Conservation (phyloP, 2,113 vertebrate genomes). For the Tenrec ecaudatus region DNA sequence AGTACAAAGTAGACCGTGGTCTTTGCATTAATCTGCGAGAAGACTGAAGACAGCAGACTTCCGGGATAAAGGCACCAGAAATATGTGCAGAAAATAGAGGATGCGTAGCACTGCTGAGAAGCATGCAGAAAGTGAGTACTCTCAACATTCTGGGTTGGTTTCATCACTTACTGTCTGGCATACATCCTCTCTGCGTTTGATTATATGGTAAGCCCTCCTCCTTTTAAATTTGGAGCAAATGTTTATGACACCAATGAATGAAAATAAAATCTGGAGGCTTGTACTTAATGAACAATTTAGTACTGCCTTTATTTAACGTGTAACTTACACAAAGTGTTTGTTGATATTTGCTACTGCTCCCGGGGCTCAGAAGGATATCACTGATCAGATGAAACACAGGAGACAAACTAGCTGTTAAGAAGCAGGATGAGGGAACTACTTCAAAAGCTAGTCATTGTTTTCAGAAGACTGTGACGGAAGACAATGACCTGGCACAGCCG, state of each 20-base stretch:
- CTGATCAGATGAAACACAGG: neutral
- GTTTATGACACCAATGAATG: neutral
- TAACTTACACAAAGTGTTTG: neutral
- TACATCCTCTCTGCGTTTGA: neutral
- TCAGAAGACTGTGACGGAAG: neutral
- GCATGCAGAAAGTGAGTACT: neutral
- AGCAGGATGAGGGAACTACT: neutral
- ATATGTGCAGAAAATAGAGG: neutral
- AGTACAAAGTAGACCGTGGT: too few relatives aligned
- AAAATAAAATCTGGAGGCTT: neutral
- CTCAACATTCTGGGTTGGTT: neutral
- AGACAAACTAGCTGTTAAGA: neutral
- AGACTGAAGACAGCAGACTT: too few relatives aligned
- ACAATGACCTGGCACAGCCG: neutral
- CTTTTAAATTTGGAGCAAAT: neutral
- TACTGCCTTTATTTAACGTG: neutral
- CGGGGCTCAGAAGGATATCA: neutral
- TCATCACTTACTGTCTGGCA: neutral
- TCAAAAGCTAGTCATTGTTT: neutral
- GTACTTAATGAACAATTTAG: neutral
- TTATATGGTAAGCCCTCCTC: neutral
- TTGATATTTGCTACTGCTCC: neutral
- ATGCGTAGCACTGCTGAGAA: neutral
- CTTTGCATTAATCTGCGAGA: too few relatives aligned
- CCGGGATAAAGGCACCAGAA: too few relatives aligned